Percentiles rank a stretch among this genome's conserved stretches.
These are phyloP conservation scores for Caenorhabditis brenneri DNA, from an alignment of 1,140 invertebrate genomes.

Conservation along the genomic window DNA sequence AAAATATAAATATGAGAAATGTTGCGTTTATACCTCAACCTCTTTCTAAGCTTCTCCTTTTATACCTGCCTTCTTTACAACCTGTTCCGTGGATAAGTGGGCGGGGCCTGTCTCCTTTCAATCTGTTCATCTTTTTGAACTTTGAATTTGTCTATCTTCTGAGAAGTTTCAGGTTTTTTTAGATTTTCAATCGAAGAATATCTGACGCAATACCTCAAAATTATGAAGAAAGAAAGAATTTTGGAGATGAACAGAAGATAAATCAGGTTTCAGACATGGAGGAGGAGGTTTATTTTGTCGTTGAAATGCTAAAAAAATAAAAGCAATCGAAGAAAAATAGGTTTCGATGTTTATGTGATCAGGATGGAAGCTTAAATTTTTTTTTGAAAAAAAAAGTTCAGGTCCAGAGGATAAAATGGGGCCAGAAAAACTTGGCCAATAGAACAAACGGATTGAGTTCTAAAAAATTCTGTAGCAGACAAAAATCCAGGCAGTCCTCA, in stretches of 20 bases:
- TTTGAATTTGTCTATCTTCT: background rate
- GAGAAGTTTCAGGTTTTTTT: slow-evolving; percentile 3
- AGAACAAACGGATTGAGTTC: no score
- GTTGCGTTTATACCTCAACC: background rate
- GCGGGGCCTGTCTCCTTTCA: background rate
- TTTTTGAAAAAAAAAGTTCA: no score
- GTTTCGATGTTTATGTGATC: background rate
- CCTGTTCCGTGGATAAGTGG: background rate
- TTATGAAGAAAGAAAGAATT: background rate
- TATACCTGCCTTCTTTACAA: background rate
- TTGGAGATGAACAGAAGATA: background rate
- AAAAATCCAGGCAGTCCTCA: no score
- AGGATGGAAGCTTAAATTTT: background rate
- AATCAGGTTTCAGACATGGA: background rate
- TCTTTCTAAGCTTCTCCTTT: background rate
- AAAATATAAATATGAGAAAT: background rate
- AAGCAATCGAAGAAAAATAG: background rate
- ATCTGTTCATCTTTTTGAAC: slow-evolving; percentile 26
- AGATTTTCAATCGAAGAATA: background rate
- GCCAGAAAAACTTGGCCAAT: no score
- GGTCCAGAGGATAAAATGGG: no score
- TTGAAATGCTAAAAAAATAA: background rate
- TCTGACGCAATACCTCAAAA: slow-evolving; percentile 5
- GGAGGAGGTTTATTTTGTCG: background rate
- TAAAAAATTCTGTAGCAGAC: no score